A percentile compares a stretch with the other conserved stretches of the same genome.
phyloP scores from a whole-genome alignment of 1,140 invertebrate species.

The Drosophila obscura region DNA sequence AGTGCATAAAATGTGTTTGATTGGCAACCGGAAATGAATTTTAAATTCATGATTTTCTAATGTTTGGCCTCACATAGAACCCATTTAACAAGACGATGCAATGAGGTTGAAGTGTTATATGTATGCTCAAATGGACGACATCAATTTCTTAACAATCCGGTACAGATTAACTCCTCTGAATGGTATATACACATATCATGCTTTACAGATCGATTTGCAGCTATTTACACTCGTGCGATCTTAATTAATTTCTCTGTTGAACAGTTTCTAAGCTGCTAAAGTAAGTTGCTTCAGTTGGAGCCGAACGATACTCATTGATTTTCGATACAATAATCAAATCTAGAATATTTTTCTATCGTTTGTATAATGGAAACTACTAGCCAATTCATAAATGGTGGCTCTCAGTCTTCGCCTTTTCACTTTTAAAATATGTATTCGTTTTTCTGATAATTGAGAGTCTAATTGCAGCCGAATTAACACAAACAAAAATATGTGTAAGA shows the following conservation, averaged over 20 bases:
- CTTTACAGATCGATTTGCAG: constrained; percentile 16
- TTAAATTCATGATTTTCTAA: constrained; percentile 55
- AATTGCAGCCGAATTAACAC: constrained; percentile 42
- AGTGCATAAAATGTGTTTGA: constrained; percentile 43
- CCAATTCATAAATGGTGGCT: constrained; percentile 46
- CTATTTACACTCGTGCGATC: not conserved
- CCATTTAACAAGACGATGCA: constrained; percentile 52
- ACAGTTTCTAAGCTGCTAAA: constrained; percentile 37
- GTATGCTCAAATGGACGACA: constrained; percentile 49
- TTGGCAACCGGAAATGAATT: constrained; percentile 60
- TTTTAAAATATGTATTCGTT: constrained; percentile 36
- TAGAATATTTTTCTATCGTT: constrained; percentile 41
- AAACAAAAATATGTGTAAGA: constrained; percentile 4
- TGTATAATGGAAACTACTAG: constrained; percentile 40
- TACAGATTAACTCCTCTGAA: constrained; percentile 1
- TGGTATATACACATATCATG: constrained; percentile 35
- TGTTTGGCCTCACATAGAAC: constrained; percentile 45
- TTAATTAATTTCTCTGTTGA: constrained; percentile 31
- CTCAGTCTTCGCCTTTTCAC: constrained; percentile 58
- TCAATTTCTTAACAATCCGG: constrained; percentile 43
- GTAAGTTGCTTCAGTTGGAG: constrained; percentile 39
- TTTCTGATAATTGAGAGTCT: constrained; percentile 9
- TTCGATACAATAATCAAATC: constrained; percentile 13
- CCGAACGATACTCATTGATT: constrained; percentile 12
- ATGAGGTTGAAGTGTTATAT: constrained; percentile 44